A percentile compares a stretch with the other conserved stretches of the same genome.
These are phyloP conservation scores for Aurelia sp. DNA, from an alignment of 30 jellyfish, hydroid and myxozoan genomes.

Conservation along the genomic window DNA sequence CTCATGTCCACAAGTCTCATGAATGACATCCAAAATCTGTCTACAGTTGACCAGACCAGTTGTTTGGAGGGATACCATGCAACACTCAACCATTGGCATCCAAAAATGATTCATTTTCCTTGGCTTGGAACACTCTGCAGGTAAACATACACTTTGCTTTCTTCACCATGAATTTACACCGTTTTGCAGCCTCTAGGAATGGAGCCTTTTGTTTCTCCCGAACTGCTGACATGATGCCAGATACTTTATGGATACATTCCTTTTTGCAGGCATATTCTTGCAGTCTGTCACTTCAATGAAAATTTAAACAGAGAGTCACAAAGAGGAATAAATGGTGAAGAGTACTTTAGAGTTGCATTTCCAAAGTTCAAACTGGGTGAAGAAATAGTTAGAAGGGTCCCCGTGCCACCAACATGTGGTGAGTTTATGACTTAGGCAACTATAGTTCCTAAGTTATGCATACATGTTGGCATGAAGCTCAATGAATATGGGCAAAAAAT, in stretches of 20 bases:
- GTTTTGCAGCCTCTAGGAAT: no score
- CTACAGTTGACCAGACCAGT: constrained; percentile 49
- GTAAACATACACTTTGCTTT: background rate
- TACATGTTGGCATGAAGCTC: background rate
- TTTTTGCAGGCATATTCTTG: constrained; percentile 26
- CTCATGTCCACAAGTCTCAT: constrained; percentile 1
- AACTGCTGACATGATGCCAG: no score
- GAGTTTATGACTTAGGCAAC: background rate
- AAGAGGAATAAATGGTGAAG: constrained; percentile 1
- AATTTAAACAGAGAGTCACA: constrained; percentile 31
- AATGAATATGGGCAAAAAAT: background rate
- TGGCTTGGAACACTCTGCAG: constrained; percentile 45
- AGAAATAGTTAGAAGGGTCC: constrained; percentile 26
- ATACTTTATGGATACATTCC: no score
- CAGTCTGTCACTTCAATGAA: constrained; percentile 37
- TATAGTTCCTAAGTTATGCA: background rate
- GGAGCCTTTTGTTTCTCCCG: no score
- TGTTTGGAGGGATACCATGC: constrained; percentile 53
- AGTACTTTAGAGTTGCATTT: constrained; percentile 17
- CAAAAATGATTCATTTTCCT: constrained; percentile 29
- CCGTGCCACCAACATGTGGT: constrained; percentile 45
- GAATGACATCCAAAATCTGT: constrained; percentile 33
- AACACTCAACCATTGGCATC: constrained; percentile 49
- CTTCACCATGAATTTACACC: no score
- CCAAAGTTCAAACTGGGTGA: constrained; percentile 52